Base-by-base conservation (phyloP, 2,797 vertebrate species). In the Mormyrops attenuatus region DNA sequence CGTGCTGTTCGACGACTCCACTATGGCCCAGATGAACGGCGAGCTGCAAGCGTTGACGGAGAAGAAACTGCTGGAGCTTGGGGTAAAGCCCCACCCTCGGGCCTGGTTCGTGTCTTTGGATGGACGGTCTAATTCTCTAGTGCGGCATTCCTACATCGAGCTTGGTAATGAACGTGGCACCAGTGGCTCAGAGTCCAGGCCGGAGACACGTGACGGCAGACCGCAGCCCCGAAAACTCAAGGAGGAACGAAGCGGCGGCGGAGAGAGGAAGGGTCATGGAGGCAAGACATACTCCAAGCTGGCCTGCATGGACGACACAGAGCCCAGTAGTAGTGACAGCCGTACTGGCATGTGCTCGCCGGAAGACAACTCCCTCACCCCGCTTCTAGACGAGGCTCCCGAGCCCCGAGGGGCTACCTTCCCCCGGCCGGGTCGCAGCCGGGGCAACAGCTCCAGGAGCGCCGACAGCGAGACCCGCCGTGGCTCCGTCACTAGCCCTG, bases 101-200 rank as follows among this genome's bases (percentile, higher is more conserved):
- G 97, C 96, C 53, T 97, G 97, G 97, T 97, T 97, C 73, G 96
- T 97, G 60, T 97, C 97, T 0, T 90, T 97, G 55, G 97, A 97
- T 22, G 97, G 97, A 0, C 96, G 96, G 2, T 96, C 96, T 89
- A 96, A 96, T 89, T 96, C 97, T 7, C 96, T 96, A 5, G 96
- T 97, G 26, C 96, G 97, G 3, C 96, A 97, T 89, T 97, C 97
- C 66, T 97, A 97, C 94, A 97, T 97, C 87, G 97, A 97, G 89
- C 94, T 97, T 89, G 94, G 96, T 26, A 94, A 94, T 0, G 96
- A 96, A 57, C 92, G 95, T n/a, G 93, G 94, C 88, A 63, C 73
- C 47, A 34, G 89, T 47, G 93, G 94, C 80, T 92, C 95, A 82
- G 96, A 96, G 88, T 95, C 94, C 0, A 94, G 96, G 3, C 93